A percentile compares a stretch with the other conserved stretches of the same genome.
These are phyloP conservation scores for Microdon myrmicae DNA, from an alignment of 2,888 invertebrate genomes.

Conservation along the genomic window DNA sequence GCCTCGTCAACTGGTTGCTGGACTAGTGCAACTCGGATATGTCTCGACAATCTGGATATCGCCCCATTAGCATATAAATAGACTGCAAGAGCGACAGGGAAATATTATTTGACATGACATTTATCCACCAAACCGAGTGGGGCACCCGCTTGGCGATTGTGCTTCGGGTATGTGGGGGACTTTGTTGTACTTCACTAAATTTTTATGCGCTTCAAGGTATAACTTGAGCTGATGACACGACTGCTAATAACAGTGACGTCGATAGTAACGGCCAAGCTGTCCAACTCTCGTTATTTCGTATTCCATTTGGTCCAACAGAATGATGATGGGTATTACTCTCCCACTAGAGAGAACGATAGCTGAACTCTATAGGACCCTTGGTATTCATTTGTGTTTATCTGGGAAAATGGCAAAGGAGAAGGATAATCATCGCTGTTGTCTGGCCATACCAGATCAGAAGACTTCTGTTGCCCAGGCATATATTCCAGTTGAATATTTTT, in stretches of 20 bases:
- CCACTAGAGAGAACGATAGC: background rate
- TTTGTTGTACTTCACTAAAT: no score
- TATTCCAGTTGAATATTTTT: constrained; percentile 14
- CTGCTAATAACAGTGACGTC: constrained; percentile 5
- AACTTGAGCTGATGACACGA: background rate
- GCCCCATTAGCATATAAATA: constrained; percentile 50
- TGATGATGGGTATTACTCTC: constrained; percentile 36
- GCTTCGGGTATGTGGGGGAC: no score
- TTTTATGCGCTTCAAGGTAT: constrained; percentile 12
- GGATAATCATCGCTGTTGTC: constrained; percentile 23
- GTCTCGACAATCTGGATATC: constrained; percentile 43
- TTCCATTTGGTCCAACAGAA: constrained; percentile 32
- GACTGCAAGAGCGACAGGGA: constrained; percentile 28
- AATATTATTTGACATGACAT: constrained; percentile 39
- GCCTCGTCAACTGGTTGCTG: background rate
- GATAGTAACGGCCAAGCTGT: constrained; percentile 15
- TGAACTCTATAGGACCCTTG: constrained; percentile 8
- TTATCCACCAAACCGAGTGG: no score
- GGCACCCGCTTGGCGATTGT: no score
- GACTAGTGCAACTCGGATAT: constrained; percentile 27
- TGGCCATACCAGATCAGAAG: constrained; percentile 6
- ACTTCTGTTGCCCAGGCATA: no score
- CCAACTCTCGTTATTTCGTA: constrained; percentile 18
- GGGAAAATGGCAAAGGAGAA: constrained; percentile 21
- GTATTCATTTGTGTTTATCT: constrained; percentile 36